Conservation (phyloP, 2,797 vertebrate genomes). For the Acanthurus tractus region DNA sequence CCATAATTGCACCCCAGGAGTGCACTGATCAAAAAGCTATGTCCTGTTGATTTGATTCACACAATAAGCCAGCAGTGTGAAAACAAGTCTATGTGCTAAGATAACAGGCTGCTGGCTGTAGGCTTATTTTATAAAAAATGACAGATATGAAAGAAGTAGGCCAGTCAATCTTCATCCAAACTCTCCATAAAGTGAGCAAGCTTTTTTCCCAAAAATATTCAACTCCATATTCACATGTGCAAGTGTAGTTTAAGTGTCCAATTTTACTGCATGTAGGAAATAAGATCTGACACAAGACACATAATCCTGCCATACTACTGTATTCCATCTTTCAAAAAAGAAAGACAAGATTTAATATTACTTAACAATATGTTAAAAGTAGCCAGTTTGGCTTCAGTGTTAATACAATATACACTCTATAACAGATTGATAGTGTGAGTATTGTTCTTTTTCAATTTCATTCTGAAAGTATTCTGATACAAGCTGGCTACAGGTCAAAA, state of each 20-base stretch:
- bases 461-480: constrained; percentile 96
- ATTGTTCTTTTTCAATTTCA: constrained; percentile 90
- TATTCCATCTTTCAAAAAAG: constrained; percentile 99
- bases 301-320: constrained; percentile 95
- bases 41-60: not conserved
- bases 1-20: not conserved
- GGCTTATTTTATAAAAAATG: not conserved
- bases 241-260: constrained; percentile 21
- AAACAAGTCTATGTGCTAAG: not conserved
- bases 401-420: constrained; percentile 99
- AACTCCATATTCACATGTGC: not conserved
- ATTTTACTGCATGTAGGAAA: constrained; percentile 59
- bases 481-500: constrained; percentile 97
- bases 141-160: not conserved
- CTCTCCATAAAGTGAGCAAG: too few species aligned
- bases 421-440: constrained; percentile 97
- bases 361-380: constrained; percentile 99
- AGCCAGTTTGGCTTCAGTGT: constrained; percentile 99
- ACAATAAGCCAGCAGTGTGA: not conserved
- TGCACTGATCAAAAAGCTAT: not conserved
- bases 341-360: constrained; percentile 99
- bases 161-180: not conserved
- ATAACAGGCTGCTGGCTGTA: not conserved
- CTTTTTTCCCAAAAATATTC: not conserved
- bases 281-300: constrained; percentile 85